phyloP scores from a whole-genome alignment of 2,888 invertebrate genomes.

The Acanthoscelides obtectus region DNA sequence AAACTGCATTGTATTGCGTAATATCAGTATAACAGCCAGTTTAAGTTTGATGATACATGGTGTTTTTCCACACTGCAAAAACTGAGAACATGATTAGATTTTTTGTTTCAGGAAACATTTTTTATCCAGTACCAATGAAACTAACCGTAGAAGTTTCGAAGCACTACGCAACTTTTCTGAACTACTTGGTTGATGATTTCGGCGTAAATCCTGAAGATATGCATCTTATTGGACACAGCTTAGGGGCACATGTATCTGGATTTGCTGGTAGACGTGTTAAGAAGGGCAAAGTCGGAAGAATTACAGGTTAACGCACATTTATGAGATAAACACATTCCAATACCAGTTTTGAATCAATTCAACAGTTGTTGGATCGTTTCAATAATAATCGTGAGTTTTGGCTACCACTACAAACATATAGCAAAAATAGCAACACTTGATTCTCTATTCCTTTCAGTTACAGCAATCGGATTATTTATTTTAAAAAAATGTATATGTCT shows the following conservation, averaged over 20 bases:
- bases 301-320: slow-evolving; percentile 51
- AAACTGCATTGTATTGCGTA: too few relatives aligned
- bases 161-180: slow-evolving; percentile 49
- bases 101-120: slow-evolving; percentile 23
- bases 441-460: too few relatives aligned
- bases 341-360: background rate
- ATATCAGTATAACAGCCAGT: background rate
- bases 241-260: slow-evolving; percentile 55
- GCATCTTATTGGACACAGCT: slow-evolving; percentile 57
- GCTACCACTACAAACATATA: too few relatives aligned
- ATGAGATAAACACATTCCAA: slow-evolving; percentile 5
- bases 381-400: too few relatives aligned
- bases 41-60: background rate
- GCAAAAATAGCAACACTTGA: too few relatives aligned
- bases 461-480: too few relatives aligned
- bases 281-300: slow-evolving; percentile 51
- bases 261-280: slow-evolving; percentile 42
- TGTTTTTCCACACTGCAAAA: background rate
- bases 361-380: background rate
- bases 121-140: slow-evolving; percentile 37
- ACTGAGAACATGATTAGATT: too few relatives aligned
- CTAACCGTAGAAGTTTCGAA: slow-evolving; percentile 50
- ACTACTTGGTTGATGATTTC: slow-evolving; percentile 37
- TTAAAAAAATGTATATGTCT: too few relatives aligned
- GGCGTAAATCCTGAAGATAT: slow-evolving; percentile 43